A percentile compares a stretch with the other conserved stretches of the same genome.
phyloP scores from a whole-genome alignment of 2,113 vertebrate genomes.

The Mustela lutreola region DNA sequence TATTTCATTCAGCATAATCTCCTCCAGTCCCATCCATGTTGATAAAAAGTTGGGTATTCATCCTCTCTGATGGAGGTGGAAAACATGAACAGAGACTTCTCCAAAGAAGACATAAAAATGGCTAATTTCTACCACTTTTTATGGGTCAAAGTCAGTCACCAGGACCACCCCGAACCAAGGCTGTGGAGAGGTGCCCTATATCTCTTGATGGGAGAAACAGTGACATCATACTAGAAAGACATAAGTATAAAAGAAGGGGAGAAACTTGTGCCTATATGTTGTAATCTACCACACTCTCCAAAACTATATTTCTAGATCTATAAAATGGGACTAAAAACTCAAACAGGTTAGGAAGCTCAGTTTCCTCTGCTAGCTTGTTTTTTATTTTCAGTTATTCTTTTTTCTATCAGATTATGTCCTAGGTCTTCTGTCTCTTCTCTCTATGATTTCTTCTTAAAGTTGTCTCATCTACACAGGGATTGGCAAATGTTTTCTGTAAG shows the following conservation, averaged over 20 bases:
- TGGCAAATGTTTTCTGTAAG: slow-evolving; percentile 23
- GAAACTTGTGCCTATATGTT: not conserved
- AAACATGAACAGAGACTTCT: no score
- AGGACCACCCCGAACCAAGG: not conserved
- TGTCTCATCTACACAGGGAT: not conserved
- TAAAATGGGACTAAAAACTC: slow-evolving; percentile 28
- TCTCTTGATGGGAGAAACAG: not conserved
- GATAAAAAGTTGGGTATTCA: no score
- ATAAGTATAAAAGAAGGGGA: not conserved
- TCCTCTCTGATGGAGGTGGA: no score
- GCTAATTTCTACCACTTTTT: not conserved
- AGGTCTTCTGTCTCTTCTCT: not conserved
- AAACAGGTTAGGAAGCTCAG: not conserved
- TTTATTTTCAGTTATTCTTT: not conserved
- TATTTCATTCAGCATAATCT: no score
- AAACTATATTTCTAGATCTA: not conserved
- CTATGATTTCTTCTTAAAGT: not conserved
- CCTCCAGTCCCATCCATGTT: no score
- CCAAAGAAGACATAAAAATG: no score
- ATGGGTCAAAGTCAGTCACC: not conserved
- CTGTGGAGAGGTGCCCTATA: not conserved
- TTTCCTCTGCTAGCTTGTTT: not conserved
- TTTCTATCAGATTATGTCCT: not conserved
- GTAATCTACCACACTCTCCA: not conserved
- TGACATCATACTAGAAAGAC: not conserved